These are phyloP conservation scores for Cichladusa arquata DNA, from an alignment of 2,113 vertebrate genomes.

Conservation along the genomic window DNA sequence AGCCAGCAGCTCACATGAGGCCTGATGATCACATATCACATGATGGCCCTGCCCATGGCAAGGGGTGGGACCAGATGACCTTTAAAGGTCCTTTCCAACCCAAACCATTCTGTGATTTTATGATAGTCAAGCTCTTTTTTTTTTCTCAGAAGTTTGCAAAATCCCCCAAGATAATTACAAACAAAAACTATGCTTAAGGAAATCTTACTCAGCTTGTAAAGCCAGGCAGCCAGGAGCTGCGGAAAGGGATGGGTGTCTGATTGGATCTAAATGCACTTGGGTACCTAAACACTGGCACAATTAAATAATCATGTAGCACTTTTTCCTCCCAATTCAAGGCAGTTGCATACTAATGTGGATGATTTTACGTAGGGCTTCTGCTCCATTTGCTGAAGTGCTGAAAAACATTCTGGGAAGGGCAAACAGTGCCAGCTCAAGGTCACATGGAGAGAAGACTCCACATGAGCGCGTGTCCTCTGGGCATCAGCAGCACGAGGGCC, in stretches of 20 bases:
- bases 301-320: neutral
- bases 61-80: neutral
- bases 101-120: neutral
- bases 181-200: neutral
- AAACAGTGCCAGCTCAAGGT: constrained; percentile 5
- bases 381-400: neutral
- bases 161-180: neutral
- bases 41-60: neutral
- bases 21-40: neutral
- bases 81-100: neutral
- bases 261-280: neutral
- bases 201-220: neutral
- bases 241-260: neutral
- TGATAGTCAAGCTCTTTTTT: neutral
- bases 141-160: neutral
- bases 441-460: neutral
- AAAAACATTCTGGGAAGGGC: neutral
- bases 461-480: fast-evolving
- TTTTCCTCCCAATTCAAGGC: neutral
- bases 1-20: neutral
- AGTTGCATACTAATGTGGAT: neutral
- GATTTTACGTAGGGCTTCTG: neutral
- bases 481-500: neutral
- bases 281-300: neutral
- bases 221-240: neutral